Conservation (phyloP, 2,113 vertebrate genomes). For the Eublepharis macularius region DNA sequence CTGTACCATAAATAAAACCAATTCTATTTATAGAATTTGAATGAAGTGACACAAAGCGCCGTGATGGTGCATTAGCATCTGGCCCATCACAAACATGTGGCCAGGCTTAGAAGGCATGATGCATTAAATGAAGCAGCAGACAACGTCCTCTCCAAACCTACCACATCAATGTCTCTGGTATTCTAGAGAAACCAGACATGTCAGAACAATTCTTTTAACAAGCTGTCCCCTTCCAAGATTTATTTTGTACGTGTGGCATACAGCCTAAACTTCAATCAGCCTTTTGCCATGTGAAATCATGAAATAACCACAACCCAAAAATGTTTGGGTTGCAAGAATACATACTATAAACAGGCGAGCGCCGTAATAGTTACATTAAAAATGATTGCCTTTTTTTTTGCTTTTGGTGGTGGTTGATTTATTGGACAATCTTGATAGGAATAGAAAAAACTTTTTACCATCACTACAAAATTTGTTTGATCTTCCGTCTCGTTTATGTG, state of each 20-base stretch:
- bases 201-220: neutral
- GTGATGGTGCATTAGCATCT: neutral
- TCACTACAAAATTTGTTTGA: slow-evolving; percentile 24
- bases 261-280: slow-evolving; percentile 2
- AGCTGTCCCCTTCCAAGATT: neutral
- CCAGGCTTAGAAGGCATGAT: neutral
- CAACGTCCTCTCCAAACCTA: slow-evolving; percentile 14
- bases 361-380: neutral
- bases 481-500: neutral
- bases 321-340: slow-evolving; percentile 4
- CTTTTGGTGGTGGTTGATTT: neutral
- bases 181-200: neutral
- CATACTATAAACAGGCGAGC: neutral
- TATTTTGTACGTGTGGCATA: neutral
- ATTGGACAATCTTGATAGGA: neutral
- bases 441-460: slow-evolving; percentile 22
- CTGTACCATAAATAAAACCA: neutral
- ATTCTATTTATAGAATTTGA: neutral
- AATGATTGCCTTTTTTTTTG: slow-evolving; percentile 27
- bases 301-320: slow-evolving; percentile 36
- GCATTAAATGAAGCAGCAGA: neutral
- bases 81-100: slow-evolving; percentile 21
- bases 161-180: neutral
- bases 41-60: neutral
- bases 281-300: slow-evolving; percentile 20